Evolutionary conservation across 2,113 vertebrate genomes (phyloP).

Genomic region (Phasianus colchicus): DNA sequence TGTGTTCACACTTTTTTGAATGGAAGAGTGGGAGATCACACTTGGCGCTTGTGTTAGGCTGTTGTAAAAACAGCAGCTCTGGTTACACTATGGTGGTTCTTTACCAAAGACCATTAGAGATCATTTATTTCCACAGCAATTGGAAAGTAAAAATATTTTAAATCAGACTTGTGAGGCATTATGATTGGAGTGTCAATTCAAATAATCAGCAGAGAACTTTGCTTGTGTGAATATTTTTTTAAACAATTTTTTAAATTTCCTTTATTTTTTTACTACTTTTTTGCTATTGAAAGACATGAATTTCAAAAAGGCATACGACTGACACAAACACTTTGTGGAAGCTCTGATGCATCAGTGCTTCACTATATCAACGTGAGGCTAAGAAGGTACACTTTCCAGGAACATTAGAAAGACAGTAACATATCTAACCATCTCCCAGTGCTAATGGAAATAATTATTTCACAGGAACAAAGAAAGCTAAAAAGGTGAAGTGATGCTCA

Average conservation of each 20-base stretch:
- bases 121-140: not conserved
- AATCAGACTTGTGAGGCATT: not conserved
- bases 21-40: conserved; percentile 48
- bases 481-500: not conserved
- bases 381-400: not conserved
- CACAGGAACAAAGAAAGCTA: not conserved
- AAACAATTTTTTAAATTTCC: not conserved
- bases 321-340: not conserved
- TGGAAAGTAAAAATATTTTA: not conserved
- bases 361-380: not conserved
- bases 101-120: not conserved
- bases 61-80: fast-evolving
- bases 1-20: conserved; percentile 23
- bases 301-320: not conserved
- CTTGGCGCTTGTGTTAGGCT: conserved; percentile 35
- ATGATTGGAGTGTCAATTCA: not conserved
- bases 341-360: not conserved
- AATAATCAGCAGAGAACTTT: not conserved
- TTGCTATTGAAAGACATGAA: not conserved
- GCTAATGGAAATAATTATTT: not conserved
- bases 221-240: not conserved
- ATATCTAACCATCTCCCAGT: fast-evolving
- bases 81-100: conserved; percentile 40
- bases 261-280: not conserved
- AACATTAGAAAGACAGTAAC: not conserved